These are phyloP conservation scores for Tangara arthus DNA, from an alignment of 2,797 vertebrate species.

Conservation along the genomic window DNA sequence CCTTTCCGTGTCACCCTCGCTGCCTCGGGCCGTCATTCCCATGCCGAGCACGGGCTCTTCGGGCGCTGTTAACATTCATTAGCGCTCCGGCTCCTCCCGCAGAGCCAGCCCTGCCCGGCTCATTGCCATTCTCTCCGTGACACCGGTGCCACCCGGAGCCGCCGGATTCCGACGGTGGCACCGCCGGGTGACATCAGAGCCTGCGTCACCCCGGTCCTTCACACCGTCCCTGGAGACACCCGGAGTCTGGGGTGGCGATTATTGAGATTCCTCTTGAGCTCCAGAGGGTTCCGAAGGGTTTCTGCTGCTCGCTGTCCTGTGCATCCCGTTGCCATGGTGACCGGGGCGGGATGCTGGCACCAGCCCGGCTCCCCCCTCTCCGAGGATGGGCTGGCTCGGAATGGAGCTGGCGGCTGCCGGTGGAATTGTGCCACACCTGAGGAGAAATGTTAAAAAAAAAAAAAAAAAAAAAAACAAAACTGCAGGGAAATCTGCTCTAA, in stretches of 20 bases:
- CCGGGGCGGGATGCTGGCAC: not conserved
- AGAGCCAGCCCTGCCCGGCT: not conserved
- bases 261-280: not conserved
- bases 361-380: not conserved
- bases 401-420: not conserved
- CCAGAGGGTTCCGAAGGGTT: not conserved
- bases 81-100: not conserved
- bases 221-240: not conserved
- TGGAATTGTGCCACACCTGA: not conserved
- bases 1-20: not conserved
- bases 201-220: not conserved
- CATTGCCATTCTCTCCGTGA: not conserved
- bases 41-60: not conserved
- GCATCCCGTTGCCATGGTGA: constrained; percentile 21
- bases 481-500: not conserved
- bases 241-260: not conserved
- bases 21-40: not conserved
- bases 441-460: not conserved
- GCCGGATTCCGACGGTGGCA: not conserved
- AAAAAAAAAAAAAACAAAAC: no score
- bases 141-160: not conserved
- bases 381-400: not conserved
- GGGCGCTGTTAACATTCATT: not conserved
- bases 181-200: constrained; percentile 19
- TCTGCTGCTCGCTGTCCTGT: not conserved